A percentile compares a stretch with the other conserved stretches of the same genome.
Evolutionary conservation across 92 coral and sea anemone genomes (phyloP).

Genomic region (Muricea muricata): DNA sequence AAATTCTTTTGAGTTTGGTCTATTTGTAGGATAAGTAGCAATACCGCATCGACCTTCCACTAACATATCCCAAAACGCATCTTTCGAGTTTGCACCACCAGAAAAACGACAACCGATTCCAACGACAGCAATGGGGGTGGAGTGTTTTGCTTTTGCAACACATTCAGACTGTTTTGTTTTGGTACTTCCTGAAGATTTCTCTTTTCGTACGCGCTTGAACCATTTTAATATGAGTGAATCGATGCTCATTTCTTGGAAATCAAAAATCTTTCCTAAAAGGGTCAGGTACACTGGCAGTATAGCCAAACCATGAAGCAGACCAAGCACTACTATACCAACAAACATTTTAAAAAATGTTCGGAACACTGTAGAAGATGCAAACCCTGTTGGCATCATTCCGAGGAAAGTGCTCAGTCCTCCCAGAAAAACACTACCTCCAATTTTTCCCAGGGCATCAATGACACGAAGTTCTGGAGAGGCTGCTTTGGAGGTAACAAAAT

Average conservation of each 20-base stretch:
- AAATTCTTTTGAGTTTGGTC: constrained; percentile 26
- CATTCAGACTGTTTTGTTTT: background rate
- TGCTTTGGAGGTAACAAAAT: constrained; percentile 50
- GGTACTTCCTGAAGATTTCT: background rate
- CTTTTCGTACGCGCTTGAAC: background rate
- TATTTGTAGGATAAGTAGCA: constrained; percentile 44
- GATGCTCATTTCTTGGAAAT: background rate
- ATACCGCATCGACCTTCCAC: constrained; percentile 54
- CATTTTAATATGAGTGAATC: background rate
- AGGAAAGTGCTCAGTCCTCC: constrained; percentile 64
- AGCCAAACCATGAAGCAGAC: constrained; percentile 49
- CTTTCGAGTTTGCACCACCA: constrained; percentile 50
- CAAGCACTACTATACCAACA: constrained; percentile 38
- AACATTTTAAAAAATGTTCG: constrained; percentile 51
- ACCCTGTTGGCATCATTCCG: constrained; percentile 58
- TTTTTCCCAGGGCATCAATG: constrained; percentile 57
- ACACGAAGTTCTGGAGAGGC: constrained; percentile 62
- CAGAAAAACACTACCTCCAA: constrained; percentile 70
- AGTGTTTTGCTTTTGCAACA: background rate
- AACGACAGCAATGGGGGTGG: constrained; percentile 38
- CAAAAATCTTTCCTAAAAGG: constrained; percentile 41
- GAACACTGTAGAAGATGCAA: constrained; percentile 48
- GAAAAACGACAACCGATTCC: constrained; percentile 70
- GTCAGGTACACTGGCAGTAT: constrained; percentile 45
- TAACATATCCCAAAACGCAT: constrained; percentile 66